Base-by-base conservation (phyloP, 1,140 invertebrate genomes). In the Pteromalus puparum region DNA sequence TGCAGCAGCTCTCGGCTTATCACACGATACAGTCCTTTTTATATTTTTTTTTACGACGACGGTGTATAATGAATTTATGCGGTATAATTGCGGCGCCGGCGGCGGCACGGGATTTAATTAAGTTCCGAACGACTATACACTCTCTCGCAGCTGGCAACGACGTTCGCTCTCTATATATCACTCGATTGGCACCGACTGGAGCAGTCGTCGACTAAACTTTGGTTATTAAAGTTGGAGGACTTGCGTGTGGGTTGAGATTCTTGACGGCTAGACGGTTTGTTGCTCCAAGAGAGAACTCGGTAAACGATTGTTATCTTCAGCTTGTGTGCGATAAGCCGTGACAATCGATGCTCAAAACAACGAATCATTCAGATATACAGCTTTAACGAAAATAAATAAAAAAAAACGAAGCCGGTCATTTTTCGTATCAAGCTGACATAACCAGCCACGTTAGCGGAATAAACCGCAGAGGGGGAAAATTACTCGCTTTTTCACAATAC, bases 21-120 rank as follows among this genome's bases (percentile, higher is more conserved):
- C 53, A n/a, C 21, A 0, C 5, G 53, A 61, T 53, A 53, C 46
- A 13, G 46, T 48, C 46, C 46, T 48, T 48, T 48, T 48, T 10
- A 48, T 48, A 7, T 61, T n/a, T 61, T 21, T 61, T 61, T 61
- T 18, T 7, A 7, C 21, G 21, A 61, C 21, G 53, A 2, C 53
- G 53, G 6, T 7, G 21, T 61, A 61, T 61, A 70, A 70, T 70
- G 28, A 70, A 70, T 70, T 70, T 70, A 70, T 70, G 68, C 68
- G 68, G 6, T 15, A 48, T 48, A 28, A 30, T 73, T 28, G 26
- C 28, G 28, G 6, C 34, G 34, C 21, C 72, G 72, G 6, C 30
- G 21, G 42, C 21, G 21, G 34, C 74, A 42, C 42, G 42, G 42
- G 2, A 24, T 76, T 76, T 76, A 76, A 76, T 76, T 46, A 48